phyloP scores from a whole-genome alignment of 2,797 vertebrate species.

The Sebastes nivosus region DNA sequence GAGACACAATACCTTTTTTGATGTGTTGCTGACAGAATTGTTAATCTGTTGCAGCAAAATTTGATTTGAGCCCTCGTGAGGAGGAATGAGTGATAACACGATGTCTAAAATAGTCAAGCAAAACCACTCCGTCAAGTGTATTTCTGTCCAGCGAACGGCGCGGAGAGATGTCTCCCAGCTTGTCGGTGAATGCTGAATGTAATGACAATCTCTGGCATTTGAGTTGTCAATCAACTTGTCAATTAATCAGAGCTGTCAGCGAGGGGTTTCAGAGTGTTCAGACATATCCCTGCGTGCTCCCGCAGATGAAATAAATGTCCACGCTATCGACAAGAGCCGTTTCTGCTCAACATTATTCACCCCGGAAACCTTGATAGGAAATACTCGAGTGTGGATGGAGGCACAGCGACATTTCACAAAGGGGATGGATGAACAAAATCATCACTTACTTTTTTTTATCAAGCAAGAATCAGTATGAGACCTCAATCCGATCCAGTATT shows the following conservation, averaged over 20 bases:
- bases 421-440: slow-evolving; percentile 28
- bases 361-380: slow-evolving; percentile 5
- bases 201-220: slow-evolving; percentile 53
- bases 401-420: slow-evolving; percentile 7
- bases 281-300: slow-evolving; percentile 25
- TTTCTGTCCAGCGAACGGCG: slow-evolving; percentile 19
- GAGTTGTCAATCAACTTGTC: slow-evolving; percentile 65
- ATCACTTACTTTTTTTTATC: slow-evolving; percentile 7
- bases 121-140: slow-evolving; percentile 18
- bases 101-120: slow-evolving; percentile 14
- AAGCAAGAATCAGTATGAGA: neutral
- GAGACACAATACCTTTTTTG: neutral
- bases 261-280: slow-evolving; percentile 17
- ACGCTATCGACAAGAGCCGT: neutral
- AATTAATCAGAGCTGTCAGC: slow-evolving; percentile 54
- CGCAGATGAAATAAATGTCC: slow-evolving; percentile 16
- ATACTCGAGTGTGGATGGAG: neutral
- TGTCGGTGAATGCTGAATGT: slow-evolving; percentile 32
- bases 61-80: slow-evolving; percentile 15
- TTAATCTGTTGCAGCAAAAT: slow-evolving; percentile 40
- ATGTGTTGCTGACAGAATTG: slow-evolving; percentile 9
- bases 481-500: neutral
- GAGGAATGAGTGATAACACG: slow-evolving; percentile 12
- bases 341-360: slow-evolving; percentile 12
- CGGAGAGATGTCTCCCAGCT: slow-evolving; percentile 29